Conservation (phyloP, 2,888 invertebrate species). For the Hyalella azteca region DNA sequence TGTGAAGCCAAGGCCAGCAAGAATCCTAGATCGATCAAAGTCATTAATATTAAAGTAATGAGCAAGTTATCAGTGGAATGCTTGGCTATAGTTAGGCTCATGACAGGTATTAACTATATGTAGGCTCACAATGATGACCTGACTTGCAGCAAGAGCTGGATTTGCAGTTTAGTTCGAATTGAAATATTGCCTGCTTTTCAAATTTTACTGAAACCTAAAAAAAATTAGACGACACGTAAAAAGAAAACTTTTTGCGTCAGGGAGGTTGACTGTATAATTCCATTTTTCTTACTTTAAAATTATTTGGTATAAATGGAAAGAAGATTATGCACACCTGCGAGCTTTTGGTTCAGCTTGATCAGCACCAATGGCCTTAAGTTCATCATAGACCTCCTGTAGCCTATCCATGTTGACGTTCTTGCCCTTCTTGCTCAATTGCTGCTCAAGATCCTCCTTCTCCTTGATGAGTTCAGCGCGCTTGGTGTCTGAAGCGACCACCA, state of each 20-base stretch:
- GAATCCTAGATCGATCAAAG: slow-evolving; percentile 69
- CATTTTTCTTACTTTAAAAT: neutral
- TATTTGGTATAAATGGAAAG: neutral
- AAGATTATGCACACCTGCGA: slow-evolving; percentile 67
- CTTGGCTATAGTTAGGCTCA: neutral
- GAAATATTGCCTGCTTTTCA: too few species aligned
- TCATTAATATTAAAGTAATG: neutral
- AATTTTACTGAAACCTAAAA: too few species aligned
- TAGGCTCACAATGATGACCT: too few species aligned
- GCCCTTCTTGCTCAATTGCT: slow-evolving; percentile 53
- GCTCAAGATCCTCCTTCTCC: slow-evolving; percentile 82
- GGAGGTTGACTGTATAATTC: neutral
- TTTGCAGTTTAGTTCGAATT: too few species aligned
- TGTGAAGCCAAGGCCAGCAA: slow-evolving; percentile 95
- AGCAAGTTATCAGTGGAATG: neutral
- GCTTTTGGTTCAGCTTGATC: slow-evolving; percentile 98
- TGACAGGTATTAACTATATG: neutral
- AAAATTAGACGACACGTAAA: too few species aligned
- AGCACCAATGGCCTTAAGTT: slow-evolving; percentile 93
- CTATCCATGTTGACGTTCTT: slow-evolving; percentile 52
- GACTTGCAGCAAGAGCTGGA: too few species aligned
- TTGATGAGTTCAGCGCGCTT: slow-evolving; percentile 81
- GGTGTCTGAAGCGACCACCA: slow-evolving; percentile 90
- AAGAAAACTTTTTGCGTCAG: neutral
- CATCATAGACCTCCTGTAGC: slow-evolving; percentile 78